phyloP scores from a whole-genome alignment of 2,113 vertebrate genomes.

The Otocyon megalotis region DNA sequence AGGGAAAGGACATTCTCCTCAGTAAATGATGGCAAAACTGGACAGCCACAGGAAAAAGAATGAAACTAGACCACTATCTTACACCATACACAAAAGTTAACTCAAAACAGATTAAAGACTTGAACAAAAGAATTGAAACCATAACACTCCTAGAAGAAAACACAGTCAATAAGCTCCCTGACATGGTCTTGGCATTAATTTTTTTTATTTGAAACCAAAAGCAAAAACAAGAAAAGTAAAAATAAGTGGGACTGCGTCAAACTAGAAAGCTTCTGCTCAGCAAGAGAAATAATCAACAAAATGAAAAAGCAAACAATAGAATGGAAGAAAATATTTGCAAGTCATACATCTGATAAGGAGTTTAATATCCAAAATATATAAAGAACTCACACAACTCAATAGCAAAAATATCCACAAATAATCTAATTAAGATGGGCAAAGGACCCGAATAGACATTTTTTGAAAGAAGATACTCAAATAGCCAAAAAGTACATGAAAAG shows the following conservation, averaged over 20 bases:
- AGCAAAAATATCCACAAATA: not conserved
- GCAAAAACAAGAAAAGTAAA: not conserved
- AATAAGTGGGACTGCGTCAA: not conserved
- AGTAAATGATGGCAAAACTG: not conserved
- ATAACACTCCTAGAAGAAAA: not conserved
- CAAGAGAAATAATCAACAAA: not conserved
- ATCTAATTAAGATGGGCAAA: not conserved
- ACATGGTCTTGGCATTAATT: not conserved
- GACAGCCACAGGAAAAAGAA: not conserved
- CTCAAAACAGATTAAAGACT: not conserved
- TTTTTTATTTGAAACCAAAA: not conserved
- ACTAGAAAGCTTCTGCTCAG: not conserved
- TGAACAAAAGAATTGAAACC: not conserved
- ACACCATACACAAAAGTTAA: not conserved
- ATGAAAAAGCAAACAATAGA: not conserved
- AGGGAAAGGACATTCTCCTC: not conserved
- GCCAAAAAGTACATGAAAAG: not conserved
- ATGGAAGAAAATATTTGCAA: not conserved
- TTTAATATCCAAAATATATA: constrained; percentile 5
- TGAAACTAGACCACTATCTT: not conserved
- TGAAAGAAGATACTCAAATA: not conserved
- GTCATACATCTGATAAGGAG: not conserved
- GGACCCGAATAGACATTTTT: not conserved
- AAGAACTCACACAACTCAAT: not conserved
- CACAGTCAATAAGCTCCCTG: not conserved